These are phyloP conservation scores for Siphamia tubifer DNA, from an alignment of 2,113 vertebrate genomes.

Conservation along the genomic window DNA sequence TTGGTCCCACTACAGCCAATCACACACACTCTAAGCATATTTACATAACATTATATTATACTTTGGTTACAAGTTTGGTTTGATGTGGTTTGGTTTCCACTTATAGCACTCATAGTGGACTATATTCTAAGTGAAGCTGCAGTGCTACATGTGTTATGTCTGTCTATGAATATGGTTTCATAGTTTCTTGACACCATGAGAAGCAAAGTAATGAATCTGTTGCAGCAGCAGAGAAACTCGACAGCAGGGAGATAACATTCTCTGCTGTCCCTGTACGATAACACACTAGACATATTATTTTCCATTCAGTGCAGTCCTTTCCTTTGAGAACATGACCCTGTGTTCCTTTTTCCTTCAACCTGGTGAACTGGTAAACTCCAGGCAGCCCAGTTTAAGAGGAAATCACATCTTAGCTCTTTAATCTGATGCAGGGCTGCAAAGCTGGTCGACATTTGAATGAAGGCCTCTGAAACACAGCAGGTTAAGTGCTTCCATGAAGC, in stretches of 20 bases:
- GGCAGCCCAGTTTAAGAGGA: slow-evolving; percentile 57
- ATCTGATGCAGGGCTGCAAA: slow-evolving; percentile 60
- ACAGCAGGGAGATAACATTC: not conserved
- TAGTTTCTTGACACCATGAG: no score
- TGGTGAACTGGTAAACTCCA: slow-evolving; percentile 61
- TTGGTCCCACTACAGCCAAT: no score
- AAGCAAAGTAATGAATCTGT: no score
- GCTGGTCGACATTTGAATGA: slow-evolving; percentile 70
- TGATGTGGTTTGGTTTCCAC: no score
- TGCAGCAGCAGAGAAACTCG: not conserved
- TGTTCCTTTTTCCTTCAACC: slow-evolving; percentile 47
- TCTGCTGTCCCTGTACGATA: not conserved
- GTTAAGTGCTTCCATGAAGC: slow-evolving; percentile 78
- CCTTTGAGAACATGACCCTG: slow-evolving; percentile 46
- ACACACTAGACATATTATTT: slow-evolving; percentile 12
- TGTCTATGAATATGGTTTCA: no score
- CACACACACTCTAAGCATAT: no score
- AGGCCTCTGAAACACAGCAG: slow-evolving; percentile 62
- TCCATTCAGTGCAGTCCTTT: not conserved
- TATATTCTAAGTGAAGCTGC: no score
- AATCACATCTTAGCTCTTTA: slow-evolving; percentile 71
- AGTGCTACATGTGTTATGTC: no score
- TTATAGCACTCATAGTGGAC: no score
- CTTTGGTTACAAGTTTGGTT: no score
- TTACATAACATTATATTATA: no score